Percentiles rank a stretch among this genome's conserved stretches.
phyloP scores from a whole-genome alignment of 2,888 invertebrate species.

The Bugulina stolonifera region DNA sequence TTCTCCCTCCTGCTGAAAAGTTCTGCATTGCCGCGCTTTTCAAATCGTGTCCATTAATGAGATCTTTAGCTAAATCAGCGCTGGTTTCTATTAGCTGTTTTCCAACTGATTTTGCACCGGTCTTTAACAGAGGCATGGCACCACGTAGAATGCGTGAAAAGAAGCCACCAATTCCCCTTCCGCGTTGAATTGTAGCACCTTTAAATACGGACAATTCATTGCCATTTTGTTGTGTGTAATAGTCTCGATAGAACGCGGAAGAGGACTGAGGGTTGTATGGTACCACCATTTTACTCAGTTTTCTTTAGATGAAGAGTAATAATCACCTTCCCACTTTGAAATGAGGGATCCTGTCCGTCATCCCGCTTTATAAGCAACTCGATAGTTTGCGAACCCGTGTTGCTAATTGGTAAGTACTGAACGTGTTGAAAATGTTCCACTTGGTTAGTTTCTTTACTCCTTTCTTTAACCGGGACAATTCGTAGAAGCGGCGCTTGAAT shows the following conservation, averaged over 20 bases:
- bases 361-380: not conserved
- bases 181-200: not conserved
- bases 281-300: not conserved
- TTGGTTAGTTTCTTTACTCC: not conserved
- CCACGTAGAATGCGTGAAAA: not conserved
- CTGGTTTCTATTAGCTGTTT: not conserved
- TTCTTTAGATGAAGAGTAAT: not conserved
- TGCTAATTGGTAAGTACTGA: not conserved
- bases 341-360: not conserved
- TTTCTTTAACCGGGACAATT: not conserved
- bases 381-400: not conserved
- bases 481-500: not conserved
- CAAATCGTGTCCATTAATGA: not conserved
- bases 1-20: not conserved
- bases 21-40: not conserved
- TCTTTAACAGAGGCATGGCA: not conserved
- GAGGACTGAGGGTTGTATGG: not conserved
- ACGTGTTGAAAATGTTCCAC: not conserved
- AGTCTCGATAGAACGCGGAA: not conserved
- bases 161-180: not conserved
- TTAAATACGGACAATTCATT: not conserved
- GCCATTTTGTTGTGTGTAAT: not conserved
- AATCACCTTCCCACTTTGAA: constrained; percentile 7
- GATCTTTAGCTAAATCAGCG: not conserved
- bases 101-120: not conserved